Percentiles rank a stretch among this genome's conserved stretches.
Conservation (phyloP, 2,797 vertebrate species). For the Pogonophryne albipinna region DNA sequence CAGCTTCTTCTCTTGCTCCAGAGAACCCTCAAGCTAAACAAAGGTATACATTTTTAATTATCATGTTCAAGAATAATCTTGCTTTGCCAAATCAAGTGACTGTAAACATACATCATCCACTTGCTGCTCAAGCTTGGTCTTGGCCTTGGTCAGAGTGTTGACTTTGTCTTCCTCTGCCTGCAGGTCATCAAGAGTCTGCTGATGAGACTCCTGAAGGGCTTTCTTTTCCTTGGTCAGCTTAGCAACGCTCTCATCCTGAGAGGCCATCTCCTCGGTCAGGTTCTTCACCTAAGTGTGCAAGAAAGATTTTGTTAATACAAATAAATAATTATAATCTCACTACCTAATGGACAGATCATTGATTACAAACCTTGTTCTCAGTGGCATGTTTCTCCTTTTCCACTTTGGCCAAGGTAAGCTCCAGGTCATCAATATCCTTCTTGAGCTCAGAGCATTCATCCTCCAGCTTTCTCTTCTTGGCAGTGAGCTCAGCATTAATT, state of each 20-base stretch:
- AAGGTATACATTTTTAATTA: too few species aligned
- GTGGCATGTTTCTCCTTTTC: conserved; percentile 94
- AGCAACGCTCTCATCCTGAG: conserved; percentile 77
- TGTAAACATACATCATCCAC: too few species aligned
- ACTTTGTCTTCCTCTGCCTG: conserved; percentile 87
- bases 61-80: too few species aligned
- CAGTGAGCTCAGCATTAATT: conserved; percentile 87
- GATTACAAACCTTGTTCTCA: conserved; percentile 89
- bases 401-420: conserved; percentile 90
- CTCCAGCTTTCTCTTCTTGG: conserved; percentile 90
- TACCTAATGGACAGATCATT: not conserved
- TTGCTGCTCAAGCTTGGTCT: conserved; percentile 80
- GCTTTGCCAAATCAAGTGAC: too few species aligned
- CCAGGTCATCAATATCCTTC: conserved; percentile 92
- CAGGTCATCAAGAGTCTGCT: conserved; percentile 73
- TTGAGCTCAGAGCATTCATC: conserved; percentile 92
- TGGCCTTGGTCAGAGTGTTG: conserved; percentile 83
- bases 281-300: conserved; percentile 75
- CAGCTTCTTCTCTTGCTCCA: conserved; percentile 92
- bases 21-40: conserved; percentile 55
- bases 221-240: conserved; percentile 81
- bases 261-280: conserved; percentile 79
- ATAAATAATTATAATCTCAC: too few species aligned
- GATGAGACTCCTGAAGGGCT: conserved; percentile 76
- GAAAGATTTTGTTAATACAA: not conserved